Conservation (phyloP, 2,113 vertebrate species). For the Uropsilus gracilis region DNA sequence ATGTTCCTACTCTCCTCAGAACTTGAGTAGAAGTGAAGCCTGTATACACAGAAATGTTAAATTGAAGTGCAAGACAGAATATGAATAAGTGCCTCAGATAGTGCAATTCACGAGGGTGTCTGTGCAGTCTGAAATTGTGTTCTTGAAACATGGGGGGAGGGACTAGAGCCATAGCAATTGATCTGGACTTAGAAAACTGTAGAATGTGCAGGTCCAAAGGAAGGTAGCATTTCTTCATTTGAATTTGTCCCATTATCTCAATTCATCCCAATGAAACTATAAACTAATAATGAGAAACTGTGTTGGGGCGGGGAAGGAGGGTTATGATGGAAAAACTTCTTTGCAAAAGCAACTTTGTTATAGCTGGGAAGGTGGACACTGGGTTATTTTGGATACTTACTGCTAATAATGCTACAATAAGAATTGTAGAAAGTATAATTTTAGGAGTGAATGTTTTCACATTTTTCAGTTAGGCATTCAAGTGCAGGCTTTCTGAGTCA, state of each 20-base stretch:
- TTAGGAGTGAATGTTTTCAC: too few relatives aligned
- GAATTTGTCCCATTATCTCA: too few relatives aligned
- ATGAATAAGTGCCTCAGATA: neutral
- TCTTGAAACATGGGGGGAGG: neutral
- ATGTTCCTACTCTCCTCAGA: neutral
- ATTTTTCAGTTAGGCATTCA: too few relatives aligned
- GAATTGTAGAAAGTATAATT: too few relatives aligned
- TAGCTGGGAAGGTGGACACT: neutral
- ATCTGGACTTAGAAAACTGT: neutral
- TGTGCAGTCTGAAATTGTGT: neutral
- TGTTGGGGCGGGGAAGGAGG: too few relatives aligned
- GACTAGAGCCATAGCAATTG: neutral
- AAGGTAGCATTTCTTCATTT: neutral
- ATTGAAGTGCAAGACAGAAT: neutral
- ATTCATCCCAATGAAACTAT: neutral
- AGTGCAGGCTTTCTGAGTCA: too few relatives aligned
- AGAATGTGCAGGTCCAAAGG: neutral
- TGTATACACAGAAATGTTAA: neutral
- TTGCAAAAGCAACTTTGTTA: neutral
- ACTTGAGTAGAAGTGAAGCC: conserved; percentile 10
- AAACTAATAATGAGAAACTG: neutral
- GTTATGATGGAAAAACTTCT: neutral
- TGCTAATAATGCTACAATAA: too few relatives aligned
- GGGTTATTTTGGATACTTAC: too few relatives aligned
- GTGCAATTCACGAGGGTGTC: neutral